A percentile compares a stretch with the other conserved stretches of the same genome.
phyloP scores from a whole-genome alignment of 2,888 invertebrate species.

The Smittia aterrima region DNA sequence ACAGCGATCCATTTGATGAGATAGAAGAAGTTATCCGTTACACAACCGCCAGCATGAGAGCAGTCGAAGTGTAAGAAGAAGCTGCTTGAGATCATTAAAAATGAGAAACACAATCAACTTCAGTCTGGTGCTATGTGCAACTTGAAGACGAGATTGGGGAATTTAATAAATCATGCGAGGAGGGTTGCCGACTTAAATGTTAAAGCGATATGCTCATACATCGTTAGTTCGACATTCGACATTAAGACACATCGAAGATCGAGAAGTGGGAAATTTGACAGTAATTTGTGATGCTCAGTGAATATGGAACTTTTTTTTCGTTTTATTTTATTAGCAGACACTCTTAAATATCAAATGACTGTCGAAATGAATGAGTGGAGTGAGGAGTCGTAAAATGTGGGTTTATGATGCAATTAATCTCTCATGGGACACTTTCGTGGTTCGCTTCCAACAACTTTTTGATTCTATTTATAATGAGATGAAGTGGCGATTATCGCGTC shows the following conservation, averaged over 20 bases:
- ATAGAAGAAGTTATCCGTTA: neutral
- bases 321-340: neutral
- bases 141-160: neutral
- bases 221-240: neutral
- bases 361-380: neutral
- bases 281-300: neutral
- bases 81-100: neutral
- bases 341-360: neutral
- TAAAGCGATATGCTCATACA: neutral
- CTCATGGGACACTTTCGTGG: neutral
- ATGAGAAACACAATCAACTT: conserved; percentile 14
- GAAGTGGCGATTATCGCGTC: too few relatives aligned
- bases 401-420: neutral
- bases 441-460: too few relatives aligned
- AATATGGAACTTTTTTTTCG: neutral
- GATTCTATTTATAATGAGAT: too few relatives aligned
- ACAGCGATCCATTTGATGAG: neutral
- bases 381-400: neutral
- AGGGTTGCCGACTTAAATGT: neutral
- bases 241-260: neutral
- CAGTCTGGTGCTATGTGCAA: conserved; percentile 13
- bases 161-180: conserved; percentile 17
- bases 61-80: neutral
- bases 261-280: neutral
- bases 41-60: neutral